phyloP scores from a whole-genome alignment of 2,113 vertebrate species.

The Brevimyrus niger region DNA sequence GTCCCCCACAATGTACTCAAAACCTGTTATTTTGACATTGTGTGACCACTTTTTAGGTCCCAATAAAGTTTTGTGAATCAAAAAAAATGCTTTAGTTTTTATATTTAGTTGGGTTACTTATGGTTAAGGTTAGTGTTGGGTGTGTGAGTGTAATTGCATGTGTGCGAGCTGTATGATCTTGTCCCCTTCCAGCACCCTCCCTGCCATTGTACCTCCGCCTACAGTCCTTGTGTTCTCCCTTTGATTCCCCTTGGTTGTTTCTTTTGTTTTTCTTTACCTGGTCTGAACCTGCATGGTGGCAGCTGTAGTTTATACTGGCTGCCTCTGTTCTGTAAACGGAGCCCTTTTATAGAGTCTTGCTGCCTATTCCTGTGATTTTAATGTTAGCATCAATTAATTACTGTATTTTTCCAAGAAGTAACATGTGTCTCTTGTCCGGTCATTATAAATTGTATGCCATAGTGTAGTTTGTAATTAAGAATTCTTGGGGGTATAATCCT shows the following conservation, averaged over 20 bases:
- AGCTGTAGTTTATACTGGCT: not conserved
- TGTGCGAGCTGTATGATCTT: not conserved
- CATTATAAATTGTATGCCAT: not conserved
- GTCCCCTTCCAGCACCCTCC: not conserved
- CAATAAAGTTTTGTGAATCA: no score
- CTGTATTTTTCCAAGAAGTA: not conserved
- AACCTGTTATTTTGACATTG: no score
- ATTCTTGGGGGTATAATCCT: not conserved
- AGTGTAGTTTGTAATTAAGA: not conserved
- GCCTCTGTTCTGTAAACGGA: not conserved
- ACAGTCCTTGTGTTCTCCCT: not conserved
- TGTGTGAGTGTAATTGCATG: not conserved
- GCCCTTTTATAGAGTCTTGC: not conserved
- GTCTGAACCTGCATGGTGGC: not conserved
- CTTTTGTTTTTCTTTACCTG: not conserved
- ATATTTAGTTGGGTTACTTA: no score
- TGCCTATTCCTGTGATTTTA: not conserved
- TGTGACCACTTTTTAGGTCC: no score
- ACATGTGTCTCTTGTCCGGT: not conserved
- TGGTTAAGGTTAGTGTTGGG: no score
- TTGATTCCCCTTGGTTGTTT: not conserved
- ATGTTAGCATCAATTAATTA: no score
- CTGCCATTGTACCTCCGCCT: not conserved
- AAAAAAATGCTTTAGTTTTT: no score
- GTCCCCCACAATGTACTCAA: no score